Evolutionary conservation across 2,113 vertebrate species (phyloP), one percentile per base, ranked within the genome.

Genomic region (Otolemur garnettii): DNA sequence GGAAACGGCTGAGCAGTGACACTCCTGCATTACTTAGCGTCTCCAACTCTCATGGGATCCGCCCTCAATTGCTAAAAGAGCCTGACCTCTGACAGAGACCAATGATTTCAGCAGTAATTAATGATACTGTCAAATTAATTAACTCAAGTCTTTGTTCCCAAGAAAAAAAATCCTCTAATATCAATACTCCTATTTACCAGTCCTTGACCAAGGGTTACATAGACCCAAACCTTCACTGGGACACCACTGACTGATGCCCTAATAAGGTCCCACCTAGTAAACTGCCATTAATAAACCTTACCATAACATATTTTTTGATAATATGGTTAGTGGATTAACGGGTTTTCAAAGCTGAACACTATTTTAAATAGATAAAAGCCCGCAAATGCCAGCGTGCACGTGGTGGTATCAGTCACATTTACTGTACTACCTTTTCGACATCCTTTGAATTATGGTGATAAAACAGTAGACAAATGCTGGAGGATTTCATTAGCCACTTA

Each of bases 121-220:
- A 97, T 97, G 96, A 96, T 92, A 90, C 95, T 97, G 97, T 97
- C 97, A 98, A 96, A 96, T 97, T 98, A 97, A 98, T 97, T 97
- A 98, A 96, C 97, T 84, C 57, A 69, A 85, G 83, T 88, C 97
- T 98, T 95, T 96, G 97, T 96, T 93, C 97, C 75, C 87, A 93
- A 86, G 66, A 33, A 91, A 92, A 81, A 93, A 80, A 53, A 2
- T 69, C 18, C 74, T 96, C 90, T 84, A 64, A 59, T 57, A 57
- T 90, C 96, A 90, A 72, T 93, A 81, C 28, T 84, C 72, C 74
- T 96, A 35, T 50, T 94, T 91, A 81, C 87, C 83, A 92, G 93
- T 78, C 66, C 50, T 78, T 87, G 91, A 81, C 87, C 53, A 90
- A 90, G 19, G 33, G 95, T 90, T 55, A 45, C 13, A 68, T 17